phyloP scores from a whole-genome alignment of 1,140 invertebrate species.

The Nephotettix cincticeps region DNA sequence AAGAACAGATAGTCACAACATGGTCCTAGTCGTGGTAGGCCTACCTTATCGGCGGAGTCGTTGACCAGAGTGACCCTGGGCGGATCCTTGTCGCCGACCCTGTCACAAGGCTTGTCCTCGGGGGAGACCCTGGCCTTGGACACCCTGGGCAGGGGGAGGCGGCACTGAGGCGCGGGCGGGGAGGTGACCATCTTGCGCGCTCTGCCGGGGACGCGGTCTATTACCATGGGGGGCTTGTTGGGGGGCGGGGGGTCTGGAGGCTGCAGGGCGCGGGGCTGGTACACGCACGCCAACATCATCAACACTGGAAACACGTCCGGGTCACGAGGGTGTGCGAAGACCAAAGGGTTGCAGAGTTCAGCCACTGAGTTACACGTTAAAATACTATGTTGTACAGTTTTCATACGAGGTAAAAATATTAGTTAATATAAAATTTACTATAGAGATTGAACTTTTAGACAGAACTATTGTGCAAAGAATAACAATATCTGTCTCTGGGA shows the following conservation, averaged over 20 bases:
- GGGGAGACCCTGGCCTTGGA: not conserved
- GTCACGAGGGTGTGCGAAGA: not conserved
- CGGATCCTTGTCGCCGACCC: not conserved
- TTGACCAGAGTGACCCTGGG: not conserved
- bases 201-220: slow-evolving; percentile 2
- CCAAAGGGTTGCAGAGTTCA: too few relatives aligned
- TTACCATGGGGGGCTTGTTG: not conserved
- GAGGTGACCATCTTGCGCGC: slow-evolving; percentile 1
- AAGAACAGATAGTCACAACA: not conserved
- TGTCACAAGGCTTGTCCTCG: not conserved
- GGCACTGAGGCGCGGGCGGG: not conserved
- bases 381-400: too few relatives aligned
- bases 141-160: not conserved
- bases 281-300: slow-evolving; percentile 15
- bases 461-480: too few relatives aligned
- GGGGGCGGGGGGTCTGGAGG: not conserved
- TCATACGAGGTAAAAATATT: too few relatives aligned
- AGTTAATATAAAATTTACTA: too few relatives aligned
- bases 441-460: too few relatives aligned
- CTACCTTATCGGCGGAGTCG: not conserved
- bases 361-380: too few relatives aligned
- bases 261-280: slow-evolving; percentile 4
- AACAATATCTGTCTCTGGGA: too few relatives aligned
- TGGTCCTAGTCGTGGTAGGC: not conserved
- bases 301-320: not conserved